Base-by-base conservation (phyloP, 2,888 invertebrate species). In the Ctena decussata region DNA sequence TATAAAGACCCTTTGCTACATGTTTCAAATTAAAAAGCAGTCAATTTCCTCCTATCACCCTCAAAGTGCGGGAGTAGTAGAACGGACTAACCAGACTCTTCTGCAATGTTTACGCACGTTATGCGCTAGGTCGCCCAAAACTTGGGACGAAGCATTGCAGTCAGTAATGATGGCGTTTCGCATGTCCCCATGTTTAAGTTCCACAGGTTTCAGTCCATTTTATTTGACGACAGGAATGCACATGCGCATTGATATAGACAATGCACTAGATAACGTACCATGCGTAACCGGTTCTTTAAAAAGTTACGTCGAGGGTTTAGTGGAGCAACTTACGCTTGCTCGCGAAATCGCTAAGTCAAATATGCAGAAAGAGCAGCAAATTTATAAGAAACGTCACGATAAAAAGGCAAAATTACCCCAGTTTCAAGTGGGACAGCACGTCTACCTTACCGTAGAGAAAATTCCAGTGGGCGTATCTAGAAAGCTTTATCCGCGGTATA, bases 121-220 rank as follows among this genome's bases (percentile, higher is more conserved):
- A 3, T 65, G 69, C 21, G 37, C 44, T 41, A 24, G 30, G 0
- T 8, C 35, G 1, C 77, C 60, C 27, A 77, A 60, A 18, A 77
- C 44, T 12, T 82, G 82, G 82, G 27, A 37, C 24, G 35, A 53
- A 2, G 18, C 3, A 5, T 18, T 82, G 24, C 82, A 41, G 24
- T 37, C 49, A 11, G 44, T 82, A 0, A 69, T 82, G 72, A 60
- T 78, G 72, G 82, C 78, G 30, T 73, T 71, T 57, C 35, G 82
- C 6, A 72, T 73, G 44, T 72, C 79, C 15, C 73, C 72, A 57
- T 44, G 60, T 75, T 18, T 46, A 37, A 15, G 60, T 24, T 57
- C 71, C 2, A 83, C 79, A 18, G 72, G 49, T 8, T 76, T 44
- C 53, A 75, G 76, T 35, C 84, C 84, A 21, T 84, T 74, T 37